These are phyloP conservation scores for Drosophila obscura DNA, from an alignment of 1,140 invertebrate species.

Conservation along the genomic window DNA sequence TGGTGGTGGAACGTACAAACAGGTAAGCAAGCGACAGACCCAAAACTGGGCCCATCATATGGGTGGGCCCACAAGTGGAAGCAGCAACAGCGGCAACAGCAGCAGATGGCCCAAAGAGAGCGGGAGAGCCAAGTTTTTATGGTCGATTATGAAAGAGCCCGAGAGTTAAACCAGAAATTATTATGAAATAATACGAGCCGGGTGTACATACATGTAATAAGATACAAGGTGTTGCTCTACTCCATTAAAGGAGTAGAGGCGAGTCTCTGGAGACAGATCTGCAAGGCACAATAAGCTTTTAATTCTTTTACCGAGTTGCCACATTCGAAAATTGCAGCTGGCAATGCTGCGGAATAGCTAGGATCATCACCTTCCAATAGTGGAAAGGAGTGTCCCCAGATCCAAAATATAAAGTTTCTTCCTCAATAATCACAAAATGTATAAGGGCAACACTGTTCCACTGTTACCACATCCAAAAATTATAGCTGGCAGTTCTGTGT, in stretches of 20 bases:
- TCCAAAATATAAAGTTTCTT: too few relatives aligned
- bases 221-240: background rate
- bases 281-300: background rate
- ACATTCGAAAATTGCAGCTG: background rate
- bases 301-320: background rate
- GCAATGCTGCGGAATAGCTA: too few relatives aligned
- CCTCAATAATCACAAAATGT: too few relatives aligned
- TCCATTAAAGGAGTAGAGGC: conserved; percentile 3
- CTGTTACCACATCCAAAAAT: too few relatives aligned
- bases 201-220: background rate
- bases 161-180: conserved; percentile 20
- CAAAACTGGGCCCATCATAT: conserved; percentile 41
- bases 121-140: conserved; percentile 36
- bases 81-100: conserved; percentile 19
- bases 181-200: conserved; percentile 27
- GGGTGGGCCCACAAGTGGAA: conserved; percentile 27
- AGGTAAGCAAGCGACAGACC: conserved; percentile 26
- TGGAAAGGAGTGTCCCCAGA: too few relatives aligned
- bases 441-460: too few relatives aligned
- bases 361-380: too few relatives aligned
- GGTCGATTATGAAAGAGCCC: conserved; percentile 42
- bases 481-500: too few relatives aligned
- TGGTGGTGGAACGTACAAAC: conserved; percentile 28
- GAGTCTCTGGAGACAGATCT: background rate
- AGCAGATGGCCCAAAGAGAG: conserved; percentile 6